phyloP scores from a whole-genome alignment of 2,113 vertebrate species.

The Tautogolabrus adspersus region DNA sequence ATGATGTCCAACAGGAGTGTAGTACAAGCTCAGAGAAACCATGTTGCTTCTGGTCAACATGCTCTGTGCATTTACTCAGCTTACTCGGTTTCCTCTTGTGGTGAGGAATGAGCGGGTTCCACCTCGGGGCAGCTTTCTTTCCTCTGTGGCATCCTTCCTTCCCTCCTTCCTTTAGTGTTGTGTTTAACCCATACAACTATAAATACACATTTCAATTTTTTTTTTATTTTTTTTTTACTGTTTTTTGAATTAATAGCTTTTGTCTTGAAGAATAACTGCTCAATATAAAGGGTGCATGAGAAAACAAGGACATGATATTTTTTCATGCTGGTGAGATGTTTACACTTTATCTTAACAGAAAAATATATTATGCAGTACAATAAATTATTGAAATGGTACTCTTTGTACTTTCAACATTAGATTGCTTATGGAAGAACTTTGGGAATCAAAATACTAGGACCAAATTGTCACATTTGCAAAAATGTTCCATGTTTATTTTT shows the following conservation, averaged over 20 bases:
- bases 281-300: too few relatives aligned
- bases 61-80: conserved; percentile 72
- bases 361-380: too few relatives aligned
- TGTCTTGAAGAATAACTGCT: background rate
- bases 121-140: background rate
- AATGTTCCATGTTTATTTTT: too few relatives aligned
- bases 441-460: too few relatives aligned
- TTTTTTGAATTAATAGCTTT: background rate
- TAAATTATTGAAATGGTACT: too few relatives aligned
- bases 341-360: too few relatives aligned
- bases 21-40: conserved; percentile 76
- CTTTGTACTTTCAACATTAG: too few relatives aligned
- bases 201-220: background rate
- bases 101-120: conserved; percentile 33
- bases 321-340: too few relatives aligned
- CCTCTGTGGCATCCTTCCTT: background rate
- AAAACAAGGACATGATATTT: too few relatives aligned
- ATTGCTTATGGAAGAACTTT: too few relatives aligned
- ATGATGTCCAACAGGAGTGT: conserved; percentile 77
- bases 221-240: background rate
- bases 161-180: background rate
- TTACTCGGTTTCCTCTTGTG: conserved; percentile 71
- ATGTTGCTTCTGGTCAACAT: conserved; percentile 75
- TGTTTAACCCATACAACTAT: background rate
- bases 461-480: too few relatives aligned